Evolutionary conservation across 2,113 vertebrate genomes (phyloP), one percentile per base, ranked within the genome.

Genomic region (Cricetomys ansorgei): DNA sequence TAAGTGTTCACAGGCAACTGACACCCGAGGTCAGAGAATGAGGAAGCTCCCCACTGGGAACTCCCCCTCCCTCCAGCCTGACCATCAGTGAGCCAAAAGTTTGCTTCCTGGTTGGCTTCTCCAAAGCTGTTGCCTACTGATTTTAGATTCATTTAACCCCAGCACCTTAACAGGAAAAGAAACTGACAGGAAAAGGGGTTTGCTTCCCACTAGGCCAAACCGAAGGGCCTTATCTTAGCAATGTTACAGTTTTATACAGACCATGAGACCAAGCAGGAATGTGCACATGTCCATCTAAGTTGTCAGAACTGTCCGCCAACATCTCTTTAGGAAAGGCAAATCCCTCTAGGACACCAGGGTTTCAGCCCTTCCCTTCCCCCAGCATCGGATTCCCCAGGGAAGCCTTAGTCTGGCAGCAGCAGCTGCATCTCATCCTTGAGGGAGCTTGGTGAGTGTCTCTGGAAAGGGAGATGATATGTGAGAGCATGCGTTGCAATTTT

Each of bases 291-390:
- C 15, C n/a, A 17, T 12, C 23, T 43, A 40, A 83, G 57, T 43
- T 59, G n/a, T 57, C 12, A 2, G 7, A 59, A 40, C 77, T 57
- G 53, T 81, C 15, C 2, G 0, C 15, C 2, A 0, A 16, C 2
- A 1, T 81, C 79, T 80, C 53, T 79, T 55, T 57, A 37, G 25
- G 23, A n/a, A 40, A 62, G n/a, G 57, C 55, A 29, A 29, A 40
- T 83, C 43, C n/a, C 80, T 81, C 80, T n/a, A 40, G 55, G 57
- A 9, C 23, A 62, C 80, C n/a, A 59, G 50, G 23, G 57, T 25
- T n/a, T 40, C 79, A 43, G 80, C 12, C 34, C 43, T n/a, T 40
- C 80, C 23, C 57, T 43, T 62, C 25, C 25, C 3, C n/a, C 1
- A 43, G 57, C 7, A 5, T 17, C 0, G 3, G 37, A 62, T 17